phyloP scores from a whole-genome alignment of 2,888 invertebrate species.

The Sicus ferrugineus region DNA sequence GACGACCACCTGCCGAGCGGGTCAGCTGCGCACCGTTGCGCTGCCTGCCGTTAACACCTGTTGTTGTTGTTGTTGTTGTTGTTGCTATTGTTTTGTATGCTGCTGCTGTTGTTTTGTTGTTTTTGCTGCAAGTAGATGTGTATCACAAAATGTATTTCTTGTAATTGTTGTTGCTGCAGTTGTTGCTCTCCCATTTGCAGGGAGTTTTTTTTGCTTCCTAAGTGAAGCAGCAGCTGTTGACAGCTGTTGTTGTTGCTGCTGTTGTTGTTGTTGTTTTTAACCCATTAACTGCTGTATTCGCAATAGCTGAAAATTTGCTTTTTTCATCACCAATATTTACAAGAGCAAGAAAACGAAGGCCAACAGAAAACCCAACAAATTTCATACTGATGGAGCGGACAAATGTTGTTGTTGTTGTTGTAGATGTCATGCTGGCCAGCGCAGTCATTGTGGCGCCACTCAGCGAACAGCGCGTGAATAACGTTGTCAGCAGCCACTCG shows the following conservation, averaged over 20 bases:
- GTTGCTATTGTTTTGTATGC: no score
- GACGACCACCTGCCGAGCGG: conserved; percentile 44
- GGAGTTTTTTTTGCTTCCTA: no score
- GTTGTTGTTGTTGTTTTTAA: no score
- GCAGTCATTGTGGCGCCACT: conserved; percentile 10
- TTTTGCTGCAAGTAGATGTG: no score
- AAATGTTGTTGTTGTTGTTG: conserved; percentile 18
- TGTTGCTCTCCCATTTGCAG: conserved; percentile 12
- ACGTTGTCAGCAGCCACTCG: conserved; percentile 3
- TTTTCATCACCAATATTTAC: background rate
- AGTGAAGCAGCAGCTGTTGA: conserved; percentile 37
- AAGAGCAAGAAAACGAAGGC: conserved; percentile 2
- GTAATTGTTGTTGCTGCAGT: conserved; percentile 1
- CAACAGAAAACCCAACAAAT: conserved; percentile 3
- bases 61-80: conserved; percentile 31
- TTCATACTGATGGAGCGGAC: background rate
- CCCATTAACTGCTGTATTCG: no score
- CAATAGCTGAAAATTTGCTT: no score
- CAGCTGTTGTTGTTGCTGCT: conserved; percentile 38
- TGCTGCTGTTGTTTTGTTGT: no score
- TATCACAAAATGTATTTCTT: no score
- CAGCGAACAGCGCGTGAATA: background rate
- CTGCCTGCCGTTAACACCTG: conserved; percentile 23
- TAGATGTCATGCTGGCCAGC: background rate
- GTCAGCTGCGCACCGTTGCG: conserved; percentile 36